These are phyloP conservation scores for Rhinopithecus roxellana DNA, from an alignment of 2,113 vertebrate species.

Conservation along the genomic window DNA sequence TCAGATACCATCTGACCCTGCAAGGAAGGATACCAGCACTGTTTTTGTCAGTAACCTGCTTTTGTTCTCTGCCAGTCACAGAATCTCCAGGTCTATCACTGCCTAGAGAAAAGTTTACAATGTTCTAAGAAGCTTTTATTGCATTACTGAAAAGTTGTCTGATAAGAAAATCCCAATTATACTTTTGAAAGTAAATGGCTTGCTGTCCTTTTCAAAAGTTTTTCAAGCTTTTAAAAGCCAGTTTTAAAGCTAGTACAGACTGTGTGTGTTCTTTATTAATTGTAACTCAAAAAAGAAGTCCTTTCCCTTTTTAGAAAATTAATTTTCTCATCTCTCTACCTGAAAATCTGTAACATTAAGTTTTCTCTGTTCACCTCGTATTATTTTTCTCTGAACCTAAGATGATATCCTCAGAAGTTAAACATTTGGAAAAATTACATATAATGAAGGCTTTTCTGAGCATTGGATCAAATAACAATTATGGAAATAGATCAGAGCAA, in stretches of 20 bases:
- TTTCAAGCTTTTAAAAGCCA: constrained; percentile 9
- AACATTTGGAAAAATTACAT: background rate
- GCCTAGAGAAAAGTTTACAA: background rate
- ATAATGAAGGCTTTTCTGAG: background rate
- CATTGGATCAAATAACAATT: background rate
- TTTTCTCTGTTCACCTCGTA: background rate
- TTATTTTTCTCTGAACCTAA: background rate
- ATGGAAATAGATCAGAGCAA: background rate
- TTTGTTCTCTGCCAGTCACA: background rate
- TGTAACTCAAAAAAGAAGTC: background rate
- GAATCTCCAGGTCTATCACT: background rate
- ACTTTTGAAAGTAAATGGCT: constrained; percentile 20
- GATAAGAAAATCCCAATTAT: constrained; percentile 16
- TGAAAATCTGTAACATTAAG: background rate
- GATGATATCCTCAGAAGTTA: background rate
- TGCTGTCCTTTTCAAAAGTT: constrained; percentile 25
- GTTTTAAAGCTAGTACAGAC: constrained; percentile 23
- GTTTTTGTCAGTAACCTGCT: background rate
- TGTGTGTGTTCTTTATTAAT: background rate
- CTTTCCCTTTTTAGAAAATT: background rate
- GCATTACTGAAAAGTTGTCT: background rate
- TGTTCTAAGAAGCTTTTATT: constrained; percentile 24
- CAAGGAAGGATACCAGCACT: background rate
- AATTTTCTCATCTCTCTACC: constrained; percentile 1
- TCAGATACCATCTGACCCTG: background rate